Evolutionary conservation across 2,888 invertebrate genomes (phyloP).

Genomic region (Dicyrtomina minuta): DNA sequence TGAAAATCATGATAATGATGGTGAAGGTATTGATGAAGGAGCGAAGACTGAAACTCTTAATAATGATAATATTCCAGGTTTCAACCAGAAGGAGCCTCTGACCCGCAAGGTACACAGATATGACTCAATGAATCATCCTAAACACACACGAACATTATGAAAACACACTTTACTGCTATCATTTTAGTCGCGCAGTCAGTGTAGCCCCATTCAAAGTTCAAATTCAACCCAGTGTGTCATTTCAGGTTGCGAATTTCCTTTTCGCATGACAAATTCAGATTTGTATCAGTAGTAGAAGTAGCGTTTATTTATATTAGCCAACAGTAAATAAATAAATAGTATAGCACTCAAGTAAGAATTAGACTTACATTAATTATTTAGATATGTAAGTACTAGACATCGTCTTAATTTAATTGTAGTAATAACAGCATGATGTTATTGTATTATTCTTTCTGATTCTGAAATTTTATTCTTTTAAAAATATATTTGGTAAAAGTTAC

Average conservation of each 20-base stretch:
- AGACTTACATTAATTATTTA: too few relatives aligned
- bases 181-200: not conserved
- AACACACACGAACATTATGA: not conserved
- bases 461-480: too few relatives aligned
- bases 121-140: not conserved
- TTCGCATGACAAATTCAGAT: slow-evolving; percentile 7
- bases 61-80: slow-evolving; percentile 26
- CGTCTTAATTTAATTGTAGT: too few relatives aligned
- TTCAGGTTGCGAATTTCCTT: slow-evolving; percentile 26
- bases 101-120: slow-evolving; percentile 28
- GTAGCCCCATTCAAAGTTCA: not conserved
- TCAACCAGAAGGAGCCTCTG: slow-evolving; percentile 4
- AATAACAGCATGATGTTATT: too few relatives aligned
- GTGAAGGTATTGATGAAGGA: slow-evolving; percentile 10
- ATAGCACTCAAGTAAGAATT: too few relatives aligned
- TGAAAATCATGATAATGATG: slow-evolving; percentile 17
- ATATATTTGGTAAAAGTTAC: too few relatives aligned
- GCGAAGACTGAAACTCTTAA: slow-evolving; percentile 15
- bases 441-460: too few relatives aligned
- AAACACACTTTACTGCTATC: not conserved
- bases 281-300: too few relatives aligned
- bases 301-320: too few relatives aligned
- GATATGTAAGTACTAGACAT: too few relatives aligned
- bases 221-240: slow-evolving; percentile 18
- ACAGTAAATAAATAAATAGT: too few relatives aligned